A percentile compares a stretch with the other conserved stretches of the same genome.
These are phyloP conservation scores for Crenuchus spilurus DNA, from an alignment of 2,797 vertebrate species.

Conservation along the genomic window DNA sequence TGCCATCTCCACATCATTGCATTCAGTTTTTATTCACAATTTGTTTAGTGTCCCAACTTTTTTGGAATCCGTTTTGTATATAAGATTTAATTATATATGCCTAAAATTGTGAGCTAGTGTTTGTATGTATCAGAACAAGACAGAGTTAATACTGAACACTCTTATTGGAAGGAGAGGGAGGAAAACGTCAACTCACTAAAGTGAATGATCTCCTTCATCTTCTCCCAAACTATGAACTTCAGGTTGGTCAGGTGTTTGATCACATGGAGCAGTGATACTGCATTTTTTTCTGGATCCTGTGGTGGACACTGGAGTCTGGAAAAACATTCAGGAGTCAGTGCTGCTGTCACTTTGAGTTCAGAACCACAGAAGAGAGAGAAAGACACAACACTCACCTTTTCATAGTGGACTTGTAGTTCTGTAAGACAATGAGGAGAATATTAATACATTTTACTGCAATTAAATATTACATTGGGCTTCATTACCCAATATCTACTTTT, in stretches of 20 bases:
- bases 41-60: too few species aligned
- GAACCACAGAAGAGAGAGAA: background rate
- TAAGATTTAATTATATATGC: too few species aligned
- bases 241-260: slow-evolving; percentile 47
- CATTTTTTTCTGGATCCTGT: slow-evolving; percentile 16
- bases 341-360: slow-evolving; percentile 1
- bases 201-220: slow-evolving; percentile 37
- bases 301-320: slow-evolving; percentile 22
- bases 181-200: slow-evolving; percentile 52
- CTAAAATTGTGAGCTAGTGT: too few species aligned
- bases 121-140: too few species aligned
- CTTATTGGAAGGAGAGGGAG: too few species aligned
- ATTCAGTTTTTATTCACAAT: too few species aligned
- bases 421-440: background rate
- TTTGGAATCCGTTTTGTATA: too few species aligned
- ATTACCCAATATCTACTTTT: too few species aligned
- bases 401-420: slow-evolving; percentile 42
- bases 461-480: too few species aligned
- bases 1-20: too few species aligned
- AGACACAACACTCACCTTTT: slow-evolving; percentile 32
- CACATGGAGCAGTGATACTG: slow-evolving; percentile 47
- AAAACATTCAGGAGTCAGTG: slow-evolving; percentile 15
- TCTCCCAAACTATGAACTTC: slow-evolving; percentile 44
- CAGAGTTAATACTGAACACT: too few species aligned
- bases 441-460: too few species aligned